These are phyloP conservation scores for Trematomus loennbergii DNA, from an alignment of 2,113 vertebrate species.

Conservation along the genomic window DNA sequence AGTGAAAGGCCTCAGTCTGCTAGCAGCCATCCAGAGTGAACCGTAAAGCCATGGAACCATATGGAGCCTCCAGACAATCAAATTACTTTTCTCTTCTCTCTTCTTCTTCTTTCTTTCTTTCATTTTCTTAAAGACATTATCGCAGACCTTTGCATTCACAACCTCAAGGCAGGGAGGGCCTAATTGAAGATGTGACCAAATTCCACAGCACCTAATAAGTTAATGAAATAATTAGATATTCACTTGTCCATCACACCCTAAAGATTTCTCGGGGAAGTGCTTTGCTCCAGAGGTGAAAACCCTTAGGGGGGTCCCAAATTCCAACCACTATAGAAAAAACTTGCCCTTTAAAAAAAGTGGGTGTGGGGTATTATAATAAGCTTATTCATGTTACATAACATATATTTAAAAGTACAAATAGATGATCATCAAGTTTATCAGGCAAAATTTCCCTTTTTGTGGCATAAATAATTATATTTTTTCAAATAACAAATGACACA, in stretches of 20 bases:
- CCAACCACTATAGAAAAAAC: conserved; percentile 6
- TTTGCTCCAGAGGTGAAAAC: conserved; percentile 31
- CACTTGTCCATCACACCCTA: conserved; percentile 61
- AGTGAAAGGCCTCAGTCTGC: conserved; percentile 71
- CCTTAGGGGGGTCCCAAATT: background rate
- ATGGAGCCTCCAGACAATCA: conserved; percentile 80
- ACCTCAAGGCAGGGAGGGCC: conserved; percentile 25
- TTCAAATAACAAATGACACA: background rate
- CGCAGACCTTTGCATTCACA: conserved; percentile 62
- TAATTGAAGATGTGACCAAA: conserved; percentile 60
- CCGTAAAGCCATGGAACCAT: conserved; percentile 73
- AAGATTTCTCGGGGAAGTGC: conserved; percentile 29
- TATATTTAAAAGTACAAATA: background rate
- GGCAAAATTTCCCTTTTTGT: background rate
- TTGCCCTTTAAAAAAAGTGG: conserved; percentile 13
- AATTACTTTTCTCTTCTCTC: conserved; percentile 74
- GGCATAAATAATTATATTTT: background rate
- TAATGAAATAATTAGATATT: conserved; percentile 83
- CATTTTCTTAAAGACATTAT: conserved; percentile 75
- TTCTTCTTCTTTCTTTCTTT: conserved; percentile 33
- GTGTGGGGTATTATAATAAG: background rate
- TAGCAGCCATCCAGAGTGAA: conserved; percentile 69
- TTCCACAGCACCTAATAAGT: conserved; percentile 79
- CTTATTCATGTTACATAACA: background rate
- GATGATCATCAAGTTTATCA: background rate